Percentiles rank a stretch among this genome's conserved stretches.
Conservation (phyloP, 2,113 vertebrate genomes). For the Otolemur garnettii region DNA sequence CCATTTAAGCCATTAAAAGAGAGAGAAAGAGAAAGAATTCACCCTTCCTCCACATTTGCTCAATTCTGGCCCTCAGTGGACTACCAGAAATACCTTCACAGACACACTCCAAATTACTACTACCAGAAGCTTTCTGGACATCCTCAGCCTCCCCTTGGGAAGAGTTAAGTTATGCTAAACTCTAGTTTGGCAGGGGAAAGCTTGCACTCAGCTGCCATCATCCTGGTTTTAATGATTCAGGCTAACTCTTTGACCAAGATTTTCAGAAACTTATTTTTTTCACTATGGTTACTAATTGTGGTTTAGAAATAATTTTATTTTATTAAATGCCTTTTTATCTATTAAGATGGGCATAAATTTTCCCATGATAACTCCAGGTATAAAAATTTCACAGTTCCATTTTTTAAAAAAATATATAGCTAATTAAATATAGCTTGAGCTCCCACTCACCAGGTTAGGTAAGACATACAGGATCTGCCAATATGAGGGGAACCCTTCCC, state of each 20-base stretch:
- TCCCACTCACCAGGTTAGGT: neutral
- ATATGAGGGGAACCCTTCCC: neutral
- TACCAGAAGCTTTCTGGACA: neutral
- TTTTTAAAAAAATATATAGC: neutral
- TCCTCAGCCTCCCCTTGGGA: neutral
- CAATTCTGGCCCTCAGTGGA: neutral
- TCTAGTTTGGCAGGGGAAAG: neutral
- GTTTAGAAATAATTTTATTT: constrained; percentile 60
- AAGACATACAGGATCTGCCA: constrained; percentile 19
- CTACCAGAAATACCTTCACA: neutral
- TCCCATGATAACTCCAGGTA: neutral
- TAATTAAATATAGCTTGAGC: constrained; percentile 50
- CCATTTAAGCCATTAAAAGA: too few relatives aligned
- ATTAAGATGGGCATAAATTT: constrained; percentile 60
- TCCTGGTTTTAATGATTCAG: neutral
- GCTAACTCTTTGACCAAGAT: neutral
- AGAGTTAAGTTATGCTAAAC: neutral
- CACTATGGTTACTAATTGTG: constrained; percentile 59
- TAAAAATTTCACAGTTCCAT: constrained; percentile 52
- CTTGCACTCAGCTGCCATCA: neutral
- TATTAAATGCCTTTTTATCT: constrained; percentile 64
- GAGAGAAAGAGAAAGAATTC: too few relatives aligned
- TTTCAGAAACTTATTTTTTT: constrained; percentile 29
- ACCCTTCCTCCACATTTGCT: neutral
- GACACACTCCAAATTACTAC: neutral